Evolutionary conservation across 1,140 invertebrate species (phyloP).

Genomic region (Fopius arisanus): DNA sequence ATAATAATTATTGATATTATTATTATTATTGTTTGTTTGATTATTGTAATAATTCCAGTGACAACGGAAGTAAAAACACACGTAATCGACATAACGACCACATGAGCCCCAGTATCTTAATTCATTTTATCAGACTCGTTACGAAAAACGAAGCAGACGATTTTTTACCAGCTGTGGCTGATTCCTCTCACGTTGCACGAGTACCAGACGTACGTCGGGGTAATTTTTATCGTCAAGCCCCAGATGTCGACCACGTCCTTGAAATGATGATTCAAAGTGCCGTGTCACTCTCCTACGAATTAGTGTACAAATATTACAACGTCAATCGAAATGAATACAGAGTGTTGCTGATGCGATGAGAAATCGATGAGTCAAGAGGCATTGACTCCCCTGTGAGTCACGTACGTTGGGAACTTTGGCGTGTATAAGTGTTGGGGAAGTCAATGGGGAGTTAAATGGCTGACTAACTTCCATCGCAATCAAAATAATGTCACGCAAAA

Average conservation of each 20-base stretch:
- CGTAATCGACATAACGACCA: neutral
- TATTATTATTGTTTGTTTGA: too few species aligned
- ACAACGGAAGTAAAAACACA: neutral
- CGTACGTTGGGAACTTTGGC: neutral
- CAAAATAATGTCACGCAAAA: slow-evolving; percentile 16
- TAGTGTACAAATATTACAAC: slow-evolving; percentile 3
- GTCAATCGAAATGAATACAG: neutral
- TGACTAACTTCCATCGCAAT: slow-evolving; percentile 11
- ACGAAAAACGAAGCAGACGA: neutral
- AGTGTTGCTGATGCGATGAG: neutral
- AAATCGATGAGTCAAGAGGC: slow-evolving; percentile 18
- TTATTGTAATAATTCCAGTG: neutral
- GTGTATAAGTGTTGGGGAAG: neutral
- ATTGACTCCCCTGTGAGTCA: slow-evolving; percentile 1
- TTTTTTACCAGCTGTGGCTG: neutral
- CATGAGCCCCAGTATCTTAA: neutral
- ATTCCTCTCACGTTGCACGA: neutral
- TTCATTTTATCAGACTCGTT: neutral
- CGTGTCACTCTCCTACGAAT: neutral
- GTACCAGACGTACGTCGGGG: neutral
- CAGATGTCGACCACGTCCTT: neutral
- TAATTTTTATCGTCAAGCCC: neutral
- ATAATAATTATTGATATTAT: too few species aligned
- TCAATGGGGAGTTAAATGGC: slow-evolving; percentile 20
- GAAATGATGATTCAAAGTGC: neutral